Conservation (phyloP, 2,888 invertebrate genomes). For the Apodemia duryi region DNA sequence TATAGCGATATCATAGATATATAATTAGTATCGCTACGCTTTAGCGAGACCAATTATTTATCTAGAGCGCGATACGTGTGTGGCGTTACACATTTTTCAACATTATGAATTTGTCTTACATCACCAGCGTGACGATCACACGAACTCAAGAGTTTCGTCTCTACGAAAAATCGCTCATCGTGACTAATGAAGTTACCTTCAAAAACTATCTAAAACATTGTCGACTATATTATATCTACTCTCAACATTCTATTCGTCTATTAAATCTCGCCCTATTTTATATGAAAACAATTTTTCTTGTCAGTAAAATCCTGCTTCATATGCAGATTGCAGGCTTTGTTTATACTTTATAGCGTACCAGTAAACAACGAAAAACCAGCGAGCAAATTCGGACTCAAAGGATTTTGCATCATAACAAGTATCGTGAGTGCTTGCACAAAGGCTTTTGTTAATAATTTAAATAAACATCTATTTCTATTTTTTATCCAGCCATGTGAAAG, state of each 20-base stretch:
- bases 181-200: neutral
- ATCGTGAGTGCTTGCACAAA: slow-evolving; percentile 28
- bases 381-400: slow-evolving; percentile 31
- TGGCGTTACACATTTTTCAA: too few species aligned
- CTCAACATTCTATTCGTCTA: slow-evolving; percentile 17
- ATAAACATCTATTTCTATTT: slow-evolving; percentile 19
- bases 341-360: slow-evolving; percentile 24
- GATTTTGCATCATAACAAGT: slow-evolving; percentile 30
- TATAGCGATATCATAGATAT: too few species aligned
- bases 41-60: too few species aligned
- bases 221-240: neutral
- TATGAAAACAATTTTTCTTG: slow-evolving; percentile 25
- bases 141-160: too few species aligned
- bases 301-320: slow-evolving; percentile 28
- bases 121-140: too few species aligned
- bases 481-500: neutral
- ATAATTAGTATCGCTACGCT: too few species aligned
- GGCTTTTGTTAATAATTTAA: slow-evolving; percentile 31
- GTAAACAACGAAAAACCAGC: slow-evolving; percentile 29
- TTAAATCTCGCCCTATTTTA: slow-evolving; percentile 24
- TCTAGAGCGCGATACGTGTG: too few species aligned
- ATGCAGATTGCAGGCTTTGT: slow-evolving; percentile 33
- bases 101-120: too few species aligned
- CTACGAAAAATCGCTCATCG: too few species aligned
- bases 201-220: slow-evolving; percentile 1